These are phyloP conservation scores for Myrmecobius fasciatus DNA, from an alignment of 2,113 vertebrate genomes.

Conservation along the genomic window DNA sequence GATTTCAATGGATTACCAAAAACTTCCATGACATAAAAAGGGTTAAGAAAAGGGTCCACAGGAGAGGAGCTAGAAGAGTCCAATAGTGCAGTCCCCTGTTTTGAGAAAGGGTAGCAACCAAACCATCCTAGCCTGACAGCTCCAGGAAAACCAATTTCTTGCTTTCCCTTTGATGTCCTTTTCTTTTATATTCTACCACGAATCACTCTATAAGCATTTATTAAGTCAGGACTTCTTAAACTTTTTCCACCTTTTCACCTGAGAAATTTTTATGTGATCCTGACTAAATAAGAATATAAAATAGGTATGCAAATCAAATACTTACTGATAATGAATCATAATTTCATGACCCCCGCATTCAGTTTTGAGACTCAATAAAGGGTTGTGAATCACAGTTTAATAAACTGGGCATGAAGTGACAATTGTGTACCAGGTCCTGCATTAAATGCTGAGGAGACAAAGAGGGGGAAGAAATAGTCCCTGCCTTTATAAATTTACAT, in stretches of 20 bases:
- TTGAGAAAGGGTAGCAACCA: background rate
- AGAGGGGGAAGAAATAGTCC: background rate
- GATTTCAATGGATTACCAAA: background rate
- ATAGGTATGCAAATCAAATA: too few relatives aligned
- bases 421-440: background rate
- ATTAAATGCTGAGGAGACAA: background rate
- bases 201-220: background rate
- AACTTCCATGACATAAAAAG: background rate
- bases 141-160: background rate
- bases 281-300: too few relatives aligned
- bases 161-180: background rate
- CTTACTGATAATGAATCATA: too few relatives aligned
- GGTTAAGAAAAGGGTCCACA: background rate
- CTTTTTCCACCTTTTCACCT: too few relatives aligned
- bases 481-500: background rate
- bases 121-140: background rate
- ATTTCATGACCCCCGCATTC: too few relatives aligned
- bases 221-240: background rate
- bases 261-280: too few relatives aligned
- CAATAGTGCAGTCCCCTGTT: background rate
- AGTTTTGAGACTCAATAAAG: too few relatives aligned
- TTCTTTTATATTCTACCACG: background rate
- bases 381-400: too few relatives aligned
- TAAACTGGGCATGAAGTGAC: background rate
- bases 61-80: background rate